Percentiles rank a stretch among this genome's conserved stretches.
These are phyloP conservation scores for Aspidoscelis tigris DNA, from an alignment of 2,113 vertebrate genomes.

Conservation along the genomic window DNA sequence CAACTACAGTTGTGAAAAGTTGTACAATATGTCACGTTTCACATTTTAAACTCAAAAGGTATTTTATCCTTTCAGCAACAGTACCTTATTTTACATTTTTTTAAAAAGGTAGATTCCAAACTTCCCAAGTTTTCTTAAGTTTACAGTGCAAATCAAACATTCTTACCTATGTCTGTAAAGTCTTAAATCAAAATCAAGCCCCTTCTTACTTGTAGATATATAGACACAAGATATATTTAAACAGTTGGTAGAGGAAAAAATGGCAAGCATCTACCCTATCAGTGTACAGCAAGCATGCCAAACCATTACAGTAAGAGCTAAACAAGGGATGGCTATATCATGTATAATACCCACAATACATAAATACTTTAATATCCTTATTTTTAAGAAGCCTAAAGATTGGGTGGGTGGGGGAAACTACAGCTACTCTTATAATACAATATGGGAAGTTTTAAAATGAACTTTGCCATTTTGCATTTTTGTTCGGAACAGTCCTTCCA, in stretches of 20 bases:
- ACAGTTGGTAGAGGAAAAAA: constrained; percentile 71
- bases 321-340: constrained; percentile 69
- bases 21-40: neutral
- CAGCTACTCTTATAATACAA: too few relatives aligned
- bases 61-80: neutral
- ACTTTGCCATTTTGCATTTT: too few relatives aligned
- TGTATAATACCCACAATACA: constrained; percentile 66
- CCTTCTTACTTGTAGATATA: constrained; percentile 64
- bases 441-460: too few relatives aligned
- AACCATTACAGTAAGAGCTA: constrained; percentile 69
- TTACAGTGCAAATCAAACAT: neutral
- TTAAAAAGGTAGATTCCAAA: neutral
- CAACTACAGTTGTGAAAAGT: neutral
- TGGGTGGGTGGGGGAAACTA: constrained; percentile 8
- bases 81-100: constrained; percentile 17
- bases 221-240: constrained; percentile 71
- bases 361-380: constrained; percentile 67
- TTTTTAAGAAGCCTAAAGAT: constrained; percentile 63
- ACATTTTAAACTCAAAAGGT: constrained; percentile 8
- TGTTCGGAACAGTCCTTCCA: too few relatives aligned
- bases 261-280: constrained; percentile 68
- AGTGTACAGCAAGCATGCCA: constrained; percentile 67
- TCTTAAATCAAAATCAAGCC: constrained; percentile 56
- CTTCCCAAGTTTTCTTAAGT: constrained; percentile 35
- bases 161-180: constrained; percentile 16